Percentiles rank a stretch among this genome's conserved stretches.
These are phyloP conservation scores for Hybognathus amarus DNA, from an alignment of 2,797 vertebrate species.

Conservation along the genomic window DNA sequence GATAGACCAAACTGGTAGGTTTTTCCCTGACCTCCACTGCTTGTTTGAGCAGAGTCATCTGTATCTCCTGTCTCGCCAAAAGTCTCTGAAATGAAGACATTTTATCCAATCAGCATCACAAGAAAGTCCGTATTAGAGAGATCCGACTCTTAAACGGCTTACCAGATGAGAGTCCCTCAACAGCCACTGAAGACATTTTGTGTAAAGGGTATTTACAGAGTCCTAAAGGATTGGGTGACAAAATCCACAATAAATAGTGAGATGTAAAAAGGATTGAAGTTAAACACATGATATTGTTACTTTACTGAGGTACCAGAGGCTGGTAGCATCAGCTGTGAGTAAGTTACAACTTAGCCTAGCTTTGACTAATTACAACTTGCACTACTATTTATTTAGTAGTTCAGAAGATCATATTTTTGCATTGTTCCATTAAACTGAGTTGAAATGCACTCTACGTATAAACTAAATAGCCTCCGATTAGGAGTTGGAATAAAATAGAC, in stretches of 20 bases:
- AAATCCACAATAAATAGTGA: background rate
- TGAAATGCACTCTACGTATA: background rate
- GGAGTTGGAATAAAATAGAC: background rate
- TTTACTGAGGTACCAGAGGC: background rate
- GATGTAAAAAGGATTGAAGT: background rate
- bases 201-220: conserved; percentile 90
- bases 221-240: conserved; percentile 77
- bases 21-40: conserved; percentile 89
- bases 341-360: background rate
- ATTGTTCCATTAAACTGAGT: background rate
- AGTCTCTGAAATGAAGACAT: conserved; percentile 79
- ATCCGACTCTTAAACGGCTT: conserved; percentile 64
- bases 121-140: background rate
- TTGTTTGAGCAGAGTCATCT: conserved; percentile 96
- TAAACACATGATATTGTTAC: background rate
- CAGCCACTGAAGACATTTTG: conserved; percentile 95
- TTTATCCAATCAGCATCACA: conserved; percentile 3
- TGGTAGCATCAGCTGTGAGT: accelerated
- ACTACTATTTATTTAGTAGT: too few species aligned
- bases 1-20: background rate
- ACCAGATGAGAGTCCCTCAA: conserved; percentile 93
- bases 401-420: background rate
- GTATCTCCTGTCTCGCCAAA: conserved; percentile 90
- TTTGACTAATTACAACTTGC: too few species aligned
- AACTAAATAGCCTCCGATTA: background rate